Base-by-base conservation (phyloP, 1,140 invertebrate species). In the Drosophila burlai region DNA sequence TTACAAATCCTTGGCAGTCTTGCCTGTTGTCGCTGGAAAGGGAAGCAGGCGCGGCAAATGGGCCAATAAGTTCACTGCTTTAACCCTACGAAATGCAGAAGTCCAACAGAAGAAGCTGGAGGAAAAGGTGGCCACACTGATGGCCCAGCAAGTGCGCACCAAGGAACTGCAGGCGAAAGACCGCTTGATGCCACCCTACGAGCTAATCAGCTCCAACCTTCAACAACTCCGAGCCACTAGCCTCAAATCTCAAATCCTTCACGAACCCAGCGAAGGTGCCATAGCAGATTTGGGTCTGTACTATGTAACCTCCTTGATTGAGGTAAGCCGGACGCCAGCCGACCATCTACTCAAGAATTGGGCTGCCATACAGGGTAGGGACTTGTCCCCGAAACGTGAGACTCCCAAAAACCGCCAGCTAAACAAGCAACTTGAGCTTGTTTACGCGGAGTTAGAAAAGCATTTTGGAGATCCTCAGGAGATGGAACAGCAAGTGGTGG, bases 61-160 rank as follows among this genome's bases (percentile, higher is more conserved):
- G 91, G 83, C 91, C 10, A 91, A 92, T 50, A 91, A 89, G 71
- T 92, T 92, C 52, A 93, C 92, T 8, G 55, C 91, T 0, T 63
- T 93, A 8, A 93, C 92, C 1, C 55, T 91, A 5, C 82, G 91
- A 8, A 77, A 82, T 61, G 50, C 77, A 1, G 59, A 74, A n/a
- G 29, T 73, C 13, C 92, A 93, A 57, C 36, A 55, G 6, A 83
- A 79, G 16, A 93, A 92, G 62, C 5, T 85, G 8, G 29, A 84
- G 1, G 46, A 34, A 3, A 87, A 85, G 31, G 72, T 92, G 8
- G 55, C 72, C 18, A 16, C 42, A 34, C 9, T 93, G 18, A 50
- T 93, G 58, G 76, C 61, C 7, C 55, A 82, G 26, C 65, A 91
- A 67, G 67, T 82, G 50, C 71, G 54, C n/a, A 81, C 59, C 1